These are phyloP conservation scores for Platorchestia sp. DNA, from an alignment of 1,140 invertebrate species.

Conservation along the genomic window DNA sequence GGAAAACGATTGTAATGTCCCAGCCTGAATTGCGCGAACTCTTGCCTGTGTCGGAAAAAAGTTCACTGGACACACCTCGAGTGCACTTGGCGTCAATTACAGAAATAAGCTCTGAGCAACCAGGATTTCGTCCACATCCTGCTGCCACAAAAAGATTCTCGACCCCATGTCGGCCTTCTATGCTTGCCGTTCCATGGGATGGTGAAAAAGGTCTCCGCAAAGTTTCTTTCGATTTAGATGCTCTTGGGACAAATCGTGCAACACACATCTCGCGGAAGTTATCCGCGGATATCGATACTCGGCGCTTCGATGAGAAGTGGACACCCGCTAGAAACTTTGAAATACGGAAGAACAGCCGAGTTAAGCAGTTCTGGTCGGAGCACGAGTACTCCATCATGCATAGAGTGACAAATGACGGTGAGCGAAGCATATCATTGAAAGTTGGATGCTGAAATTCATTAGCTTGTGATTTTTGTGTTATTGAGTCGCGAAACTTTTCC, in stretches of 20 bases:
- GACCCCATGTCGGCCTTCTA: neutral
- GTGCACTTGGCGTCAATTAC: neutral
- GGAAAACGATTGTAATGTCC: neutral
- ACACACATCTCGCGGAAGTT: neutral
- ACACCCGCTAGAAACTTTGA: neutral
- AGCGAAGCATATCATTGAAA: neutral
- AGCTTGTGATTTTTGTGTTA: neutral
- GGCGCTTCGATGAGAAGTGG: neutral
- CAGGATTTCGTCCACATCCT: neutral
- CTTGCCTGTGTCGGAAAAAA: neutral
- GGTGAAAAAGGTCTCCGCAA: neutral
- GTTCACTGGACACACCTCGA: neutral
- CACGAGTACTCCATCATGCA: slow-evolving; percentile 3
- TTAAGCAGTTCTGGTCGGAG: neutral
- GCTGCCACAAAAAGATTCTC: neutral
- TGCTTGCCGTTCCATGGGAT: neutral
- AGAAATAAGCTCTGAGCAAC: neutral
- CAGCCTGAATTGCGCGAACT: neutral
- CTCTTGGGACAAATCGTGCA: neutral
- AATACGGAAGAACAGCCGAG: neutral
- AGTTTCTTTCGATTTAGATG: slow-evolving; percentile 25
- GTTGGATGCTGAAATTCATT: neutral
- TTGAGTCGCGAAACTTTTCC: neutral
- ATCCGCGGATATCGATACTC: neutral
- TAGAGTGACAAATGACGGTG: neutral